Conservation (phyloP, 2,888 invertebrate species). For the Platycheirus albimanus region DNA sequence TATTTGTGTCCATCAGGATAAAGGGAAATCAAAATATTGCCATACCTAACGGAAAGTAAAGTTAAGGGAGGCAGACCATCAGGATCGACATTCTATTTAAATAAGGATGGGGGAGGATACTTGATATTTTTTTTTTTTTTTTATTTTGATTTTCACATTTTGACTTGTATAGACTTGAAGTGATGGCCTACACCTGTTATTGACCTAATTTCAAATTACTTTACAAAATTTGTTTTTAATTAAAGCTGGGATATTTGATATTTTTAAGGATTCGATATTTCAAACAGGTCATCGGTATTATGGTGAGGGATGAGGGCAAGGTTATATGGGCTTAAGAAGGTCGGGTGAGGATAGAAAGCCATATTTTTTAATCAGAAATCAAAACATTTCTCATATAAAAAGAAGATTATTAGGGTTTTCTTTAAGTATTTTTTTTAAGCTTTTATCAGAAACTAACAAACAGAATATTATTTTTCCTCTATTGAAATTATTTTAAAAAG, state of each 20-base stretch:
- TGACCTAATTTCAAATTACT: conserved; percentile 4
- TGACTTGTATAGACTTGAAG: neutral
- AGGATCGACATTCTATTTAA: neutral
- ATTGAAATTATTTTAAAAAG: no score
- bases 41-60: neutral
- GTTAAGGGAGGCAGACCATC: neutral
- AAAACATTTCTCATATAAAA: no score
- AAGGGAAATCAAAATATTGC: conserved; percentile 13
- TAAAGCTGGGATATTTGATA: conserved; percentile 7
- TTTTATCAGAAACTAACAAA: no score
- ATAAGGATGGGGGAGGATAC: neutral
- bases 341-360: no score
- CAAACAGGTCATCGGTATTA: no score
- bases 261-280: conserved; percentile 8
- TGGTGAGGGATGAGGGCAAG: no score
- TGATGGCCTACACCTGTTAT: neutral
- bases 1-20: conserved; percentile 18
- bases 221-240: conserved; percentile 6
- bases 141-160: conserved; percentile 7
- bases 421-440: no score
- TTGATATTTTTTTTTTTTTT: conserved; percentile 7
- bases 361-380: no score
- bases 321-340: no score
- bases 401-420: no score
- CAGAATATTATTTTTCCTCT: no score